phyloP scores from a whole-genome alignment of 1,140 invertebrate genomes.

The Drosophila kepulauana region DNA sequence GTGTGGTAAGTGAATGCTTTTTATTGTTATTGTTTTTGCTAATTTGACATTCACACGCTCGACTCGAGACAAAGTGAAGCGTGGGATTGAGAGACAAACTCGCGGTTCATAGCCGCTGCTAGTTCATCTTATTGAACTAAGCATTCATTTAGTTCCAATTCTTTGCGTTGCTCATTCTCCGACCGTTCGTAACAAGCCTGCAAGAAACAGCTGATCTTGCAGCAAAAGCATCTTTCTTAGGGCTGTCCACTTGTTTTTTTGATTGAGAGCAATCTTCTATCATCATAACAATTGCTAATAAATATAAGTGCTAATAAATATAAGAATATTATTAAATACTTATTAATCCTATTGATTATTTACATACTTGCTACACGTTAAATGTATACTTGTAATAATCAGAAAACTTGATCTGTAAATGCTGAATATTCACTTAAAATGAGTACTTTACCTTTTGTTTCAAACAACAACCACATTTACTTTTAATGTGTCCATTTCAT shows the following conservation, averaged over 20 bases:
- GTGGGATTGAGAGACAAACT: background rate
- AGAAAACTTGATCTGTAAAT: background rate
- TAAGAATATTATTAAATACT: no score
- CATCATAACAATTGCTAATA: no score
- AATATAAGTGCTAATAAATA: no score
- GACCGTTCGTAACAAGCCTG: conserved; percentile 2
- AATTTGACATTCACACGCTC: conserved; percentile 33
- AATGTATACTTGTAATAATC: background rate
- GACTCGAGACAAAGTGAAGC: background rate
- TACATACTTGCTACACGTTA: background rate
- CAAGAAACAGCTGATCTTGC: background rate
- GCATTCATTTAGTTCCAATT: conserved; percentile 18
- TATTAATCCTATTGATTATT: no score
- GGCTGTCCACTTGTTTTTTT: background rate
- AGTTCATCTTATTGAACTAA: conserved; percentile 13
- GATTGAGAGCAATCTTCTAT: background rate
- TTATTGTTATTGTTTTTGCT: conserved; percentile 43
- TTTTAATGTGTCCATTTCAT: background rate
- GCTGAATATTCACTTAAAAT: background rate
- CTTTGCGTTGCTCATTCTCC: conserved; percentile 1
- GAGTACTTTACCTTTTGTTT: background rate
- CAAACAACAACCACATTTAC: background rate
- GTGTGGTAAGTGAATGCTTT: conserved; percentile 43
- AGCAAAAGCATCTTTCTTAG: background rate
- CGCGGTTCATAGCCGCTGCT: background rate